Base-by-base conservation (phyloP, 64 coral and sea anemone species). In the Platygyra sinensis region DNA sequence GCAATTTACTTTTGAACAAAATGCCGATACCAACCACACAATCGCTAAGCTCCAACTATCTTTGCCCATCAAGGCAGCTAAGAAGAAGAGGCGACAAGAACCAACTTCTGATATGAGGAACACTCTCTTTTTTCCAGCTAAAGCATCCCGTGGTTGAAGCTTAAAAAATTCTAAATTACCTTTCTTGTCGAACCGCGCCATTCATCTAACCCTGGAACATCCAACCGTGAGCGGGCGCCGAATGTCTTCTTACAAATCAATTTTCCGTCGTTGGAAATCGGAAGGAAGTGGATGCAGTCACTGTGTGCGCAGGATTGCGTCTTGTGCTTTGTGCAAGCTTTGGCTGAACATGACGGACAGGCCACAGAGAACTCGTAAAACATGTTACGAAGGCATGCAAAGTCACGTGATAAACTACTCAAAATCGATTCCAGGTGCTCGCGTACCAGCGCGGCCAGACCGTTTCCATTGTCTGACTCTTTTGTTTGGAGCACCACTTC, bases 161-260 rank as follows among this genome's bases (percentile, higher is more conserved):
- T 69, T 69, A 0, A 69, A 69, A 69, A 69, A 27, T 69, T 27
- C n/a, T 73, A 2, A 74, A 80, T 60, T 79, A 80, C 76, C 36
- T 73, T 38, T n/a, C 17, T 73, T 0, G 52, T 12, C 29, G 57
- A 54, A 2, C 67, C 32, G 87, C 86, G 72, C 91, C 91, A 93
- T 39, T 76, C 64, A 0, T 78, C 74, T 52, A 89, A 64, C 10
- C 87, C 87, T 30, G 32, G 57, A 67, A 89, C 33, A 19, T 67
- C 61, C 73, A 89, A 50, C 17, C 73, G 74, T 16, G 87, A 89
- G 25, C 87, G 31, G 32, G 73, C 73, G 24, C 87, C 87, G 39
- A 89, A 89, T 2, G 87, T 78, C 30, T 89, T 89, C 52, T 1
- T 89, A 22, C 87, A 89, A 65, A 89, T 89, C 29, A 76, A 30